Conservation (phyloP, 1,140 invertebrate genomes). For the Bradynema listronoti region DNA sequence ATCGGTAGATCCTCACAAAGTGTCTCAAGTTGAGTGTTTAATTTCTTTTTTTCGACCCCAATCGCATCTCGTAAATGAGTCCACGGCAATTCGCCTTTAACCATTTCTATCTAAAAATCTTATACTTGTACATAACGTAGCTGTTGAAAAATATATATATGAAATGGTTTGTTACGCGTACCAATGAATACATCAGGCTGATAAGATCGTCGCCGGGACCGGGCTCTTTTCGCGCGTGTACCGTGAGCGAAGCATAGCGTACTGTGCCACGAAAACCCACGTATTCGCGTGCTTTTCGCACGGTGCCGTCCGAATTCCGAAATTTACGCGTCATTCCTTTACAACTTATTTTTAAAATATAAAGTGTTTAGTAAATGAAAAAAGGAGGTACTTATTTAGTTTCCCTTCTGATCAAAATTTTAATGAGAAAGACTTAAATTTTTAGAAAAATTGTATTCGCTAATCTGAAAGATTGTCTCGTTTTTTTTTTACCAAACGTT, state of each 20-base stretch:
- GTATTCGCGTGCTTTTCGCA: constrained; percentile 12
- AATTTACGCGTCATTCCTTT: constrained; percentile 16
- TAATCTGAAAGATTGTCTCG: too few relatives aligned
- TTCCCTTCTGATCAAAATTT: too few relatives aligned
- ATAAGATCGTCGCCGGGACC: constrained; percentile 12
- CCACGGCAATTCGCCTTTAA: constrained; percentile 3
- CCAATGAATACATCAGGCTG: constrained; percentile 10
- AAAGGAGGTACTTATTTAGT: too few relatives aligned
- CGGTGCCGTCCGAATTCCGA: constrained; percentile 4
- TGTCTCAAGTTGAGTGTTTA: not conserved
- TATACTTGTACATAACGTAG: not conserved
- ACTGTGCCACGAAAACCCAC: constrained; percentile 11
- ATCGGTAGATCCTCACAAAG: constrained; percentile 4
- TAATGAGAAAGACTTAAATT: too few relatives aligned
- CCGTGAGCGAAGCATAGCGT: constrained; percentile 11
- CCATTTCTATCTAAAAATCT: constrained; percentile 9
- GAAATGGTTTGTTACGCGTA: not conserved
- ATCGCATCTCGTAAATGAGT: constrained; percentile 10
- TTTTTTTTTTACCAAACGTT: too few relatives aligned
- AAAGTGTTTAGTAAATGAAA: too few relatives aligned
- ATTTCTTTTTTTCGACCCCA: constrained; percentile 1
- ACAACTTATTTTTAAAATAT: too few relatives aligned
- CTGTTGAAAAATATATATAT: not conserved
- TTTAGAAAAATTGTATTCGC: too few relatives aligned
- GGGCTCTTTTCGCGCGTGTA: constrained; percentile 14